phyloP scores from a whole-genome alignment of 2,888 invertebrate genomes.

The Drosophila colorata region DNA sequence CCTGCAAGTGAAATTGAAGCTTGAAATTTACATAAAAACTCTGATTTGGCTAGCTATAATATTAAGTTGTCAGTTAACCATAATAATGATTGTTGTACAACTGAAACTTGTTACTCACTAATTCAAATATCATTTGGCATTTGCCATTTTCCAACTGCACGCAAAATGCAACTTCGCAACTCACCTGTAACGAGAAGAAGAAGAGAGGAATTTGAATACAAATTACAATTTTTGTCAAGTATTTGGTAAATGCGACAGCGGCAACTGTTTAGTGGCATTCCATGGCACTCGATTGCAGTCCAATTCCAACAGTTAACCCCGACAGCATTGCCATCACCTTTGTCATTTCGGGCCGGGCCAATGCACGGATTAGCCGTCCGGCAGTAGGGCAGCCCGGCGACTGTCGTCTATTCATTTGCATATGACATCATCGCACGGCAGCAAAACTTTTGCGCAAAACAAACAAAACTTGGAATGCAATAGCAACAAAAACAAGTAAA shows the following conservation, averaged over 20 bases:
- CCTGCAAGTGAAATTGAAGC: no score
- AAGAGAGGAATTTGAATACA: constrained; percentile 21
- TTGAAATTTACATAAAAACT: no score
- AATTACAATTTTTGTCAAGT: constrained; percentile 50
- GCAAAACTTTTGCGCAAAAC: constrained; percentile 55
- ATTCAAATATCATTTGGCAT: constrained; percentile 8
- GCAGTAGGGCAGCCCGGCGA: constrained; percentile 1
- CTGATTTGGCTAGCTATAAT: no score
- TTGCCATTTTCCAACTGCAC: constrained; percentile 21
- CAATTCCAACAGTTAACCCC: constrained; percentile 21
- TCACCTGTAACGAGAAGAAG: constrained; percentile 67
- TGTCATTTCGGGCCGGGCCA: constrained; percentile 65
- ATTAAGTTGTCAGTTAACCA: neutral
- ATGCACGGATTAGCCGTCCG: constrained; percentile 46
- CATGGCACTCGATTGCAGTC: constrained; percentile 22
- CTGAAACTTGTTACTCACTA: neutral
- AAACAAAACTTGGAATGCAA: constrained; percentile 60
- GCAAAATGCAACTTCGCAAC: constrained; percentile 35
- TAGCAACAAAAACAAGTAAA: constrained; percentile 21
- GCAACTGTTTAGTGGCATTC: constrained; percentile 29
- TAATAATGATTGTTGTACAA: neutral
- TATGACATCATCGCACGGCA: constrained; percentile 71
- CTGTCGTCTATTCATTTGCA: constrained; percentile 56
- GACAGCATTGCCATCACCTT: constrained; percentile 63
- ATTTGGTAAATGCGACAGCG: constrained; percentile 26